Evolutionary conservation across 2,888 invertebrate genomes (phyloP).

Genomic region (Hypercompe scribonia): DNA sequence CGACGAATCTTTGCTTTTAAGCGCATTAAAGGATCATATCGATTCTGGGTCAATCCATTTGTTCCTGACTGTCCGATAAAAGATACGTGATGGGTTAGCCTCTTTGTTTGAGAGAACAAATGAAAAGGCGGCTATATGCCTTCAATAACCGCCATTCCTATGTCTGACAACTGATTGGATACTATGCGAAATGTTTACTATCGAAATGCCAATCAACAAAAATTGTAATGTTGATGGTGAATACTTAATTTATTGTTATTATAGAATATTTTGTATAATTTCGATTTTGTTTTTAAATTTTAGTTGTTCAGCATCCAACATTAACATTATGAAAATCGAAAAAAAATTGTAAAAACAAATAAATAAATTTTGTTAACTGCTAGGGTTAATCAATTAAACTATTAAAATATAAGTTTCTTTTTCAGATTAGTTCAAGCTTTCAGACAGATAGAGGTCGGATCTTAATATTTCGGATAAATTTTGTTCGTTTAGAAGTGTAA

Average conservation of each 20-base stretch:
- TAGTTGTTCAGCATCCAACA: too few species aligned
- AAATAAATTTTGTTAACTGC: too few species aligned
- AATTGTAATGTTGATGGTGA: not conserved
- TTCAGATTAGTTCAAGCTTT: not conserved
- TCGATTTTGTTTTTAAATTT: too few species aligned
- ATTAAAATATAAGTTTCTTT: not conserved
- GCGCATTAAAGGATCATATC: not conserved
- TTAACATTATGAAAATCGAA: too few species aligned
- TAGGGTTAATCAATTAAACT: too few species aligned
- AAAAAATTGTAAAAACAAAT: too few species aligned
- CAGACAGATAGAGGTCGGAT: not conserved
- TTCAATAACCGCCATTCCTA: not conserved
- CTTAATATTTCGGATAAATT: not conserved
- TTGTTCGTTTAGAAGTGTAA: not conserved
- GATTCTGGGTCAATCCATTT: constrained; percentile 1
- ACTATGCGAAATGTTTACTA: not conserved
- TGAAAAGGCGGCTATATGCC: not conserved
- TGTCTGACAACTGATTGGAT: not conserved
- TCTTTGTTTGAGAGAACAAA: not conserved
- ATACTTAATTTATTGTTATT: not conserved
- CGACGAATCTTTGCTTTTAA: not conserved
- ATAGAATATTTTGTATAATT: not conserved
- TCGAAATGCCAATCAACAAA: not conserved
- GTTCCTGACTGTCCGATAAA: not conserved
- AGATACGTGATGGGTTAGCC: not conserved